A percentile compares a stretch with the other conserved stretches of the same genome.
phyloP scores from a whole-genome alignment of 2,113 vertebrate species.

The Toxotes jaculatrix region DNA sequence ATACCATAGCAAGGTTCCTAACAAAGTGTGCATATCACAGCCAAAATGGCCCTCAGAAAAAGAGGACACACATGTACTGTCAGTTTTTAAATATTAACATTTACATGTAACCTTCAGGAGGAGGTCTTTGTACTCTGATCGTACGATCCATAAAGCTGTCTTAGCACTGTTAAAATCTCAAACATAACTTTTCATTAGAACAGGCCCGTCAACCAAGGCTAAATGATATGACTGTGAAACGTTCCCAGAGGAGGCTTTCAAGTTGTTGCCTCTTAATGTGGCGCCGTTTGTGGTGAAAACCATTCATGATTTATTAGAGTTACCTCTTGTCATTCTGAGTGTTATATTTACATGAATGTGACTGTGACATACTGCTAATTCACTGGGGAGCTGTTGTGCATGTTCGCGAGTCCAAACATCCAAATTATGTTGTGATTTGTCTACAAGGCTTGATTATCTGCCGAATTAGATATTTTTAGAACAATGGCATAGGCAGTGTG shows the following conservation, averaged over 20 bases:
- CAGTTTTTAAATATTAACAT: slow-evolving; percentile 47
- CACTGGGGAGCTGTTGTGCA: slow-evolving; percentile 10
- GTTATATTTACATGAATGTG: slow-evolving; percentile 43
- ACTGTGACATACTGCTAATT: slow-evolving; percentile 27
- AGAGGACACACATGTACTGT: slow-evolving; percentile 39
- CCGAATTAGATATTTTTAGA: slow-evolving; percentile 30
- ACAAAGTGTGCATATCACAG: slow-evolving; percentile 34
- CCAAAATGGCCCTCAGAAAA: slow-evolving; percentile 63
- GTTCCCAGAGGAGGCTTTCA: slow-evolving; percentile 53
- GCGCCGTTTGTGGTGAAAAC: slow-evolving; percentile 32
- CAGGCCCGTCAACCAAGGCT: slow-evolving; percentile 7
- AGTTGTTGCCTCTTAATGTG: slow-evolving; percentile 36
- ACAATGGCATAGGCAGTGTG: neutral
- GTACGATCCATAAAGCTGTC: slow-evolving; percentile 43
- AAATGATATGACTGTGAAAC: slow-evolving; percentile 30
- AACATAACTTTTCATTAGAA: slow-evolving; percentile 17
- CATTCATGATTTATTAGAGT: slow-evolving; percentile 63
- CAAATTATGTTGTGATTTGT: slow-evolving; percentile 10
- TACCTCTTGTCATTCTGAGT: slow-evolving; percentile 27
- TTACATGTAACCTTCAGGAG: slow-evolving; percentile 13
- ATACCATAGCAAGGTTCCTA: slow-evolving; percentile 19
- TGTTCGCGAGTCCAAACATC: slow-evolving; percentile 16
- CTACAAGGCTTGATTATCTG: slow-evolving; percentile 12
- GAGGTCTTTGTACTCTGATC: slow-evolving; percentile 41
- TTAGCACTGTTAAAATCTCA: slow-evolving; percentile 28